Evolutionary conservation across 2,797 vertebrate genomes (phyloP).

Genomic region (Lateolabrax maculatus): DNA sequence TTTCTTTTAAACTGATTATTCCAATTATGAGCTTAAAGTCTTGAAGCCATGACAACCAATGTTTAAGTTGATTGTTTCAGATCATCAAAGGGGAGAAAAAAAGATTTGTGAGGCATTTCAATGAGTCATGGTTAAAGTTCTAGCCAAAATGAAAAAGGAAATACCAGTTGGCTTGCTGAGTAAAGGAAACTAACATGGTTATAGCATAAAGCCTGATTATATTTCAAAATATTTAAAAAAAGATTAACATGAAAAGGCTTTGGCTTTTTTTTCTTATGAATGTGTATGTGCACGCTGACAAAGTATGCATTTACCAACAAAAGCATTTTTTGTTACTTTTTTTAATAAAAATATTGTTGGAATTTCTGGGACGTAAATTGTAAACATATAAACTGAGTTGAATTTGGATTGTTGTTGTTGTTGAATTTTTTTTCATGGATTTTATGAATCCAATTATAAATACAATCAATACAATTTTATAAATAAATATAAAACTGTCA

Average conservation of each 20-base stretch:
- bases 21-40: constrained; percentile 69
- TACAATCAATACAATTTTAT: not conserved
- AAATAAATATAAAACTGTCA: not conserved
- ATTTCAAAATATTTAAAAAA: constrained; percentile 20
- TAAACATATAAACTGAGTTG: not conserved
- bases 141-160: constrained; percentile 69
- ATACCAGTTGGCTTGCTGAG: constrained; percentile 28
- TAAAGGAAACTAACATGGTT: not conserved
- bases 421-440: not conserved
- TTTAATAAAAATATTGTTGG: not conserved
- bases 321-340: not conserved
- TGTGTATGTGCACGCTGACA: not conserved
- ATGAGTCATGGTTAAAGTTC: constrained; percentile 55
- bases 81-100: constrained; percentile 58
- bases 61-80: constrained; percentile 70
- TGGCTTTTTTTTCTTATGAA: not conserved
- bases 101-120: constrained; percentile 60
- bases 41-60: constrained; percentile 78
- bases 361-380: not conserved
- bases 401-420: too few species aligned
- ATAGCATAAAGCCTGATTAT: not conserved
- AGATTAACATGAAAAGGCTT: not conserved
- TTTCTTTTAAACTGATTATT: constrained; percentile 77
- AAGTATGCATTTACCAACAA: not conserved
- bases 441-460: not conserved